Conservation (phyloP, 2,797 vertebrate genomes). For the Sitta carolinensis region DNA sequence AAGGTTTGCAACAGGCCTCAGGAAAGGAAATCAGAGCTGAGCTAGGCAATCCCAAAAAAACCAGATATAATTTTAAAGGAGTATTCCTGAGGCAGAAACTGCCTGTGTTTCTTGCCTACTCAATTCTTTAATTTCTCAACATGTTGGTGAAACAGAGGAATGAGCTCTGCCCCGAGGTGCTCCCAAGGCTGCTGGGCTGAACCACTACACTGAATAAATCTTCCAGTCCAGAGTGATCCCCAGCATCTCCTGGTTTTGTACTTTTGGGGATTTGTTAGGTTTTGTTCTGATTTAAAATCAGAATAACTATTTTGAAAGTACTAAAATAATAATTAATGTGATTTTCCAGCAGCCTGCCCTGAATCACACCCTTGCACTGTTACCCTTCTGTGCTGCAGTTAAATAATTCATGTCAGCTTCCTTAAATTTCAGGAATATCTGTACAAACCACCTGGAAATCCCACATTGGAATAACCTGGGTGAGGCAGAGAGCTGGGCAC, state of each 20-base stretch:
- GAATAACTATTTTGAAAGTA: neutral
- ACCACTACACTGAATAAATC: neutral
- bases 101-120: neutral
- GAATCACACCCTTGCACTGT: neutral
- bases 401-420: neutral
- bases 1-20: neutral
- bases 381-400: neutral
- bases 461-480: neutral
- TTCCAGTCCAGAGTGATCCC: neutral
- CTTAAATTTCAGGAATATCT: neutral
- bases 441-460: neutral
- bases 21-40: neutral
- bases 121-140: neutral
- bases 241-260: neutral
- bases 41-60: neutral
- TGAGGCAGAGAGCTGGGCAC: neutral
- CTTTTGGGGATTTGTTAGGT: neutral
- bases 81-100: neutral
- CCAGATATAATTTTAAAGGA: accelerated
- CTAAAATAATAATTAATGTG: accelerated
- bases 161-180: neutral
- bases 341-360: neutral
- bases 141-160: neutral
- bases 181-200: neutral
- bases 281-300: neutral